Evolutionary conservation across 2,797 vertebrate species (phyloP).

Genomic region (Eulemur coronatus): DNA sequence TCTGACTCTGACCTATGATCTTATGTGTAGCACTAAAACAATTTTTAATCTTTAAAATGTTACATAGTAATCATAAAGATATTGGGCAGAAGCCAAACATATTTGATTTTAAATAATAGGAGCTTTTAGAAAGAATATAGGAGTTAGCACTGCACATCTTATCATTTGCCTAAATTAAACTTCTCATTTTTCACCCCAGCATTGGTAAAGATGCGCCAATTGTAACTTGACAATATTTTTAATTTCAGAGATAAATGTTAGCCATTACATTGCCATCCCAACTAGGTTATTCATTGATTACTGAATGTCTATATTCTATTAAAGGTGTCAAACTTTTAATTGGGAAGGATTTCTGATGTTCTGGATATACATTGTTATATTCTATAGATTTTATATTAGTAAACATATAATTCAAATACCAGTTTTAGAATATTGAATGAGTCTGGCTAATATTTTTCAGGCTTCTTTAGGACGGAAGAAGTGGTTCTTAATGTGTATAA

Average conservation of each 20-base stretch:
- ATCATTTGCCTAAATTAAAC: conserved; percentile 11
- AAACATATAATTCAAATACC: neutral
- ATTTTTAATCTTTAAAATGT: conserved; percentile 29
- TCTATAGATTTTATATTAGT: neutral
- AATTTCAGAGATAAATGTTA: conserved; percentile 20
- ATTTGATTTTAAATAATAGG: neutral
- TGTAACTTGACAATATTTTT: neutral
- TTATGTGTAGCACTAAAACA: neutral
- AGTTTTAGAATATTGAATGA: neutral
- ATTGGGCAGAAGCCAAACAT: neutral
- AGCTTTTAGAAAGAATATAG: neutral
- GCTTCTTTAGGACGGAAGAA: neutral
- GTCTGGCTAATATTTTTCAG: neutral
- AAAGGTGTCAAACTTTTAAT: neutral
- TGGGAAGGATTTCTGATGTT: neutral
- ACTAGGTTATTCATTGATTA: neutral
- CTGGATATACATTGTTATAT: neutral
- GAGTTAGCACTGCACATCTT: neutral
- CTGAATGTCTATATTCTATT: neutral
- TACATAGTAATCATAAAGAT: neutral
- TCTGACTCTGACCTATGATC: neutral
- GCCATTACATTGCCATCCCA: neutral
- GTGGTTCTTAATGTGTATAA: neutral
- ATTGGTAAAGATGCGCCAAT: neutral
- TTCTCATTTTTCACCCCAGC: neutral